phyloP scores from a whole-genome alignment of 1,140 invertebrate genomes.

The Acromyrmex heyeri region DNA sequence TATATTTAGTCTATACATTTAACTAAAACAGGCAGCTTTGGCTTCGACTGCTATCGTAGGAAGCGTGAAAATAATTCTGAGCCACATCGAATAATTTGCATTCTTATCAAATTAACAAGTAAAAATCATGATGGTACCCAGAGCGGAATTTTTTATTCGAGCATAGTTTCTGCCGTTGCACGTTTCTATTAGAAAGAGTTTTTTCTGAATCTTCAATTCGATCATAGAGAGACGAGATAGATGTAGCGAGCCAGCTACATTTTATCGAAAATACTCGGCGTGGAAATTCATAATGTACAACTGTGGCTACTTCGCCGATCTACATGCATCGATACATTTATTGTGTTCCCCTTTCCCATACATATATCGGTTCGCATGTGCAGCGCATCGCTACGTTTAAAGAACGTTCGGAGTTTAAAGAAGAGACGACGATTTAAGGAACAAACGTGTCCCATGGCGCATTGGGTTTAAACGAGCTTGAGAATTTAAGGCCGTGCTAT shows the following conservation, averaged over 20 bases:
- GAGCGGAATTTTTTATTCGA: background rate
- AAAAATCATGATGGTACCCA: background rate
- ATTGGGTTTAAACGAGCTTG: slow-evolving; percentile 42
- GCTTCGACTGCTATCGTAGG: background rate
- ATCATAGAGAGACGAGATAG: background rate
- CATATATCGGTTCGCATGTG: slow-evolving; percentile 33
- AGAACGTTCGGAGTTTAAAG: slow-evolving; percentile 22
- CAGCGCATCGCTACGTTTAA: slow-evolving; percentile 19
- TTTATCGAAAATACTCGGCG: slow-evolving; percentile 19
- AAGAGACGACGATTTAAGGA: slow-evolving; percentile 56
- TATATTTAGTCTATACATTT: background rate
- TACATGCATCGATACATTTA: slow-evolving; percentile 38
- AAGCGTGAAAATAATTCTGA: slow-evolving; percentile 4
- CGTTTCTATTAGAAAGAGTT: background rate
- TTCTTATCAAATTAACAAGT: background rate
- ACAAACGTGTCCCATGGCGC: slow-evolving; percentile 38
- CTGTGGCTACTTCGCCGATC: slow-evolving; percentile 16
- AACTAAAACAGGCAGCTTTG: background rate
- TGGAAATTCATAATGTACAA: slow-evolving; percentile 53
- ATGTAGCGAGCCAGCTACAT: background rate
- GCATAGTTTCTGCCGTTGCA: background rate
- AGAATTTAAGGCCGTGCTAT: slow-evolving; percentile 43
- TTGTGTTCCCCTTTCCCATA: background rate
- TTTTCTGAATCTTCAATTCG: background rate
- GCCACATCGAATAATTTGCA: background rate